These are phyloP conservation scores for Falco novaeseelandiae DNA, from an alignment of 2,797 vertebrate genomes.

Conservation along the genomic window DNA sequence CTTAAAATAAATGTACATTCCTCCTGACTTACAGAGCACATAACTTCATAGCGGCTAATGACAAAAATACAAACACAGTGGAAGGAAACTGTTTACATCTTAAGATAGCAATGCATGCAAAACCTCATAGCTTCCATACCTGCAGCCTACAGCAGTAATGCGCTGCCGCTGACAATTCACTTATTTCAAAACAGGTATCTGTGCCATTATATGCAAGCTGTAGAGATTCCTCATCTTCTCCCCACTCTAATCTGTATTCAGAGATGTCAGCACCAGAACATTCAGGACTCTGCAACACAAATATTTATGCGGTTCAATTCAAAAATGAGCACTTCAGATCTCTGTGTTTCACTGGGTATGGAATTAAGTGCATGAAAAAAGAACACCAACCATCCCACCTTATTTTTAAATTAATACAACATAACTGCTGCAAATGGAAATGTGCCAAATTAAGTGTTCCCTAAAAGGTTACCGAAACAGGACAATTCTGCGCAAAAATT, in stretches of 20 bases:
- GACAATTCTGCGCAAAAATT: neutral
- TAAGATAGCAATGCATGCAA: neutral
- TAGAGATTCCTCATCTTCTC: conserved; percentile 86
- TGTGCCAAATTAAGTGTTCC: neutral
- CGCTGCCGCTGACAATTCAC: conserved; percentile 85
- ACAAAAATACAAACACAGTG: neutral
- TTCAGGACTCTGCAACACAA: conserved; percentile 87
- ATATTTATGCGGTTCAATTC: neutral
- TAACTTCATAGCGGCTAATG: neutral
- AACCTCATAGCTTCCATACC: conserved; percentile 72
- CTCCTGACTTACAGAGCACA: neutral
- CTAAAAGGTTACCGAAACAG: neutral
- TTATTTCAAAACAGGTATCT: conserved; percentile 88
- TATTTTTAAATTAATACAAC: conserved; percentile 23
- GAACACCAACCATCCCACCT: neutral
- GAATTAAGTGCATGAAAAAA: neutral
- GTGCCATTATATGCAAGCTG: conserved; percentile 88
- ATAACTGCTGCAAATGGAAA: neutral
- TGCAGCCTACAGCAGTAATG: conserved; percentile 93
- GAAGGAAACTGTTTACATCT: neutral
- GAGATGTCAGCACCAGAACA: conserved; percentile 93
- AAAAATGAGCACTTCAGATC: neutral
- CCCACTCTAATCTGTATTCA: conserved; percentile 95
- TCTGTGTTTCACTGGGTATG: neutral
- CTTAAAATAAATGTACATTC: neutral